Percentiles rank a stretch among this genome's conserved stretches.
Conservation (phyloP, 2,113 vertebrate species). For the Nibea albiflora region DNA sequence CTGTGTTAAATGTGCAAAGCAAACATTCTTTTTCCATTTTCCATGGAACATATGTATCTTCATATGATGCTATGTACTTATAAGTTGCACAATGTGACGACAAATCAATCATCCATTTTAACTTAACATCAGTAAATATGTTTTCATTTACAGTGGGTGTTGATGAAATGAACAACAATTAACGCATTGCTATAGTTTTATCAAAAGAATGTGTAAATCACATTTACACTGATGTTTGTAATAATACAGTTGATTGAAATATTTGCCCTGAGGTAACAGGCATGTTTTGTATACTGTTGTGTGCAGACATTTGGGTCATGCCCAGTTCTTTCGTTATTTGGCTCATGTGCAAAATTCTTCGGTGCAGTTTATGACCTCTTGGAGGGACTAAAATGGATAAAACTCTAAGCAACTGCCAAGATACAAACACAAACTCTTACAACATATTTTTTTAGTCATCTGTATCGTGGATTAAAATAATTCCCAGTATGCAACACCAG, state of each 20-base stretch:
- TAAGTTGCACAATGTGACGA: background rate
- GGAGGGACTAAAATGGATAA: background rate
- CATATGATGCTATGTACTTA: background rate
- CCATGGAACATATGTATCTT: background rate
- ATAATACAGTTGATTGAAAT: conserved; percentile 1
- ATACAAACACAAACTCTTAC: background rate
- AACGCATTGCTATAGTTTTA: background rate
- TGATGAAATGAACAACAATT: background rate
- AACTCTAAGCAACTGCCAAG: conserved; percentile 23
- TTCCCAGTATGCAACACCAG: background rate
- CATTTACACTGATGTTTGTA: background rate
- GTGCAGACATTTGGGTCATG: conserved; percentile 19
- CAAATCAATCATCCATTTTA: background rate
- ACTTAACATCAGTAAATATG: background rate
- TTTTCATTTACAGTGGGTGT: background rate
- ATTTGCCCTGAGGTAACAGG: conserved; percentile 23
- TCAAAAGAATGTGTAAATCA: background rate
- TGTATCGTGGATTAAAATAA: background rate
- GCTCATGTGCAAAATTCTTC: conserved; percentile 16
- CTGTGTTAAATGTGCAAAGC: conserved; percentile 4
- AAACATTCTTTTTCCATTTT: background rate
- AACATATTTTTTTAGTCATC: background rate
- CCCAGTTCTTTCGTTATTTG: conserved; percentile 16
- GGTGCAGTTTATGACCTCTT: conserved; percentile 43
- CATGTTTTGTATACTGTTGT: conserved; percentile 17